Evolutionary conservation across 2,797 vertebrate genomes (phyloP).

Genomic region (Oryzias dopingdopingensis): DNA sequence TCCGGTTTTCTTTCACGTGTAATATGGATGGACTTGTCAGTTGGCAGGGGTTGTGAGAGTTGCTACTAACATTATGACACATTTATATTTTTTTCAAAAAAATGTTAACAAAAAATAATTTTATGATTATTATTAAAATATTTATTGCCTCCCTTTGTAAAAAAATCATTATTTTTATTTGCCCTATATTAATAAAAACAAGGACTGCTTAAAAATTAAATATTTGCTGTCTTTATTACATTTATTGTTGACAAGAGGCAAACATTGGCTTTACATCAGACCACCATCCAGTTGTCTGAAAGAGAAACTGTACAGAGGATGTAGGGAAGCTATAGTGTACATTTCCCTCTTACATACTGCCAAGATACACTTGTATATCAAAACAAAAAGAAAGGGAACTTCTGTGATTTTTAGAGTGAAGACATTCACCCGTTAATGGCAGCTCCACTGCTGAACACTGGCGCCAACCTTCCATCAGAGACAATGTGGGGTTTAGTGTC

Average conservation of each 20-base stretch:
- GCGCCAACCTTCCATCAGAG: too few relatives aligned
- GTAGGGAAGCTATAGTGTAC: slow-evolving; percentile 52
- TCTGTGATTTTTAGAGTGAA: slow-evolving; percentile 49
- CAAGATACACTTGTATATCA: slow-evolving; percentile 74
- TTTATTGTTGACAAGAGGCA: slow-evolving; percentile 1
- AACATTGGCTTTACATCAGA: slow-evolving; percentile 14
- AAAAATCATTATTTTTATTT: slow-evolving; percentile 86
- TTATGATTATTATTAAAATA: slow-evolving; percentile 88
- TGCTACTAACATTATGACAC: slow-evolving; percentile 84
- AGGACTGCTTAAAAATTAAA: slow-evolving; percentile 76
- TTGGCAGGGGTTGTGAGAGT: slow-evolving; percentile 70
- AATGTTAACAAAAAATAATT: slow-evolving; percentile 85
- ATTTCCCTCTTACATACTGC: slow-evolving; percentile 71
- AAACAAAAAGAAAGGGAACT: slow-evolving; percentile 60
- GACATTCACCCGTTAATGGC: too few relatives aligned
- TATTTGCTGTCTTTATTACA: slow-evolving; percentile 56
- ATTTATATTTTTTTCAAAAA: slow-evolving; percentile 75
- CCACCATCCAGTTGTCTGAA: slow-evolving; percentile 24
- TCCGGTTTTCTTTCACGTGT: slow-evolving; percentile 51
- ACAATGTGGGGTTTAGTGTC: too few relatives aligned
- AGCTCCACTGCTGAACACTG: too few relatives aligned
- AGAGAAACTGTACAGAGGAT: slow-evolving; percentile 56
- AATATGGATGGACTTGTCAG: slow-evolving; percentile 68
- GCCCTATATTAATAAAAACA: slow-evolving; percentile 85
- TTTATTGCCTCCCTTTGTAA: slow-evolving; percentile 87